Percentiles rank a stretch among this genome's conserved stretches.
These are phyloP conservation scores for Bembecia ichneumoniformis DNA, from an alignment of 2,888 invertebrate genomes.

Conservation along the genomic window DNA sequence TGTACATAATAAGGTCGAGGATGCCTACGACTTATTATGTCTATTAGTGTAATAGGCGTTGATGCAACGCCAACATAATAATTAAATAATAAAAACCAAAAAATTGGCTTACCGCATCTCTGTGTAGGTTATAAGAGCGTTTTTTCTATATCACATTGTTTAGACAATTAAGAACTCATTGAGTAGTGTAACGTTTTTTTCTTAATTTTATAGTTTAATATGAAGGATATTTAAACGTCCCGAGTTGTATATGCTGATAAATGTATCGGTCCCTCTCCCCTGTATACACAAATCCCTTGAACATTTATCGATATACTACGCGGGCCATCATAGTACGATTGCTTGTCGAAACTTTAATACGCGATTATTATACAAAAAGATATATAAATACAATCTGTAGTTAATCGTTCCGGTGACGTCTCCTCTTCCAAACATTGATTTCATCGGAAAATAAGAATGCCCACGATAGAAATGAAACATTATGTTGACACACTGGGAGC, in stretches of 20 bases:
- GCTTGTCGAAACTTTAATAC: background rate
- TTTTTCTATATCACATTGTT: conserved; percentile 60
- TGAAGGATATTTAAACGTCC: too few relatives aligned
- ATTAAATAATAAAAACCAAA: conserved; percentile 39
- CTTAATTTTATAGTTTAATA: background rate
- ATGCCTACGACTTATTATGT: conserved; percentile 7
- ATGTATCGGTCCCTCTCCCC: background rate
- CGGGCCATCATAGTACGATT: background rate
- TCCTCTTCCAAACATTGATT: background rate
- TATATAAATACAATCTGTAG: background rate
- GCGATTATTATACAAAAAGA: background rate
- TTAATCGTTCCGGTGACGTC: background rate
- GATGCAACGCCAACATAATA: conserved; percentile 28
- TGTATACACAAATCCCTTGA: background rate
- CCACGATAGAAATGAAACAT: too few relatives aligned
- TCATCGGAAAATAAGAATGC: too few relatives aligned
- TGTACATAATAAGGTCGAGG: conserved; percentile 4
- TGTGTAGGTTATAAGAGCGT: conserved; percentile 40
- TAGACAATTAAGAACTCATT: conserved; percentile 27
- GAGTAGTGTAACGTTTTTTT: background rate
- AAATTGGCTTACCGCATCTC: conserved; percentile 58
- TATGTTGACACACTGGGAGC: too few relatives aligned
- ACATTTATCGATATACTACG: background rate
- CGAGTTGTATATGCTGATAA: background rate
- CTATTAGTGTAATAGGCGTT: conserved; percentile 36